These are phyloP conservation scores for Poeciliopsis turneri DNA, from an alignment of 2,797 vertebrate species.

Conservation along the genomic window DNA sequence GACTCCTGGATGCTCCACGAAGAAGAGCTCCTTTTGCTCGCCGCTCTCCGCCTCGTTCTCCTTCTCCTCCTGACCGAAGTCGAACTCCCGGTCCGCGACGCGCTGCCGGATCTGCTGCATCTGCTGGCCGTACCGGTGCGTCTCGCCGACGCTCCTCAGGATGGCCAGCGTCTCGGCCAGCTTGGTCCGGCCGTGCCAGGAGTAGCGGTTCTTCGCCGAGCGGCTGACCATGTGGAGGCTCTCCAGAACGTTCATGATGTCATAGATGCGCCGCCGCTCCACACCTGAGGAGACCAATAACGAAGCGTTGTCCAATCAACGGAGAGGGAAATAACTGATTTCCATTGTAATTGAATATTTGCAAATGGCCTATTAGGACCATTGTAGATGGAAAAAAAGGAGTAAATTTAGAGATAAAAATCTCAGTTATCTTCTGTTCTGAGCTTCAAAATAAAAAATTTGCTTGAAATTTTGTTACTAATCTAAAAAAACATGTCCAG, in stretches of 20 bases:
- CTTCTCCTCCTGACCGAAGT: slow-evolving; percentile 77
- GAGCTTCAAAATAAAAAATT: no score
- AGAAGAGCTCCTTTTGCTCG: slow-evolving; percentile 84
- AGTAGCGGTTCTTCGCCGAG: slow-evolving; percentile 93
- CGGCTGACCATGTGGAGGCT: slow-evolving; percentile 98
- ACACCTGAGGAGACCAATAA: slow-evolving; percentile 79
- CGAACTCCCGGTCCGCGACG: slow-evolving; percentile 80
- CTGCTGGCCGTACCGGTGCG: slow-evolving; percentile 88
- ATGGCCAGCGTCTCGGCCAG: slow-evolving; percentile 88
- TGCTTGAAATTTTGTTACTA: no score
- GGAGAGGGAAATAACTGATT: background rate
- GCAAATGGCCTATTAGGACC: no score
- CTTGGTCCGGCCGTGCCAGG: slow-evolving; percentile 90
- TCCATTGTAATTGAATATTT: no score
- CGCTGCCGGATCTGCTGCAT: slow-evolving; percentile 89
- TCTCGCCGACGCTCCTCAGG: slow-evolving; percentile 86
- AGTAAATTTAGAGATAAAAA: no score
- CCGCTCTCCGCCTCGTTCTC: slow-evolving; percentile 78
- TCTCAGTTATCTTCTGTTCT: no score
- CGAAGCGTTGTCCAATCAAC: background rate
- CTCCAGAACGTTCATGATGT: slow-evolving; percentile 97
- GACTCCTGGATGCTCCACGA: slow-evolving; percentile 90
- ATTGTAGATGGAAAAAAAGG: no score
- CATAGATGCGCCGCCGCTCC: slow-evolving; percentile 94
- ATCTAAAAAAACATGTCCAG: no score